These are phyloP conservation scores for Enteromius viviparus DNA, from an alignment of 2,797 vertebrate genomes.

Conservation along the genomic window DNA sequence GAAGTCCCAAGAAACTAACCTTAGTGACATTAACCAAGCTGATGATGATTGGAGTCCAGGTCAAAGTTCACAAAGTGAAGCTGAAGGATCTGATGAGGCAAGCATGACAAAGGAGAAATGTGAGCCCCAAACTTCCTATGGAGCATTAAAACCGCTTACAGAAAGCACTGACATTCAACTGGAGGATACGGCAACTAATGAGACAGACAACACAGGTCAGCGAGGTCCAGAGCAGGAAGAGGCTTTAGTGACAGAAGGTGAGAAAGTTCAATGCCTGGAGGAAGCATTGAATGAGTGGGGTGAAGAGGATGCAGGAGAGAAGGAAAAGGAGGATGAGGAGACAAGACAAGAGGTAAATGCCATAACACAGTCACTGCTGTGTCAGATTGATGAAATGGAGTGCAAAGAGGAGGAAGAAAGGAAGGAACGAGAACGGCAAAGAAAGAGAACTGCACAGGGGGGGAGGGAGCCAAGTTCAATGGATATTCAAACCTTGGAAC, in stretches of 20 bases:
- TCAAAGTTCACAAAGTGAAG: constrained; percentile 27
- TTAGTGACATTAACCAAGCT: constrained; percentile 22
- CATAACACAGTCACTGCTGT: constrained; percentile 64
- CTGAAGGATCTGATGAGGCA: constrained; percentile 12
- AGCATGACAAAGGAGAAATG: constrained; percentile 12
- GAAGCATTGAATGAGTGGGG: constrained; percentile 31
- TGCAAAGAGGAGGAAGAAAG: constrained; percentile 65
- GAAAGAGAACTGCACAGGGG: constrained; percentile 36
- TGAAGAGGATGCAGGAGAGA: constrained; percentile 51
- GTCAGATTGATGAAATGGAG: constrained; percentile 69
- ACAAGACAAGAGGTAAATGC: constrained; percentile 64
- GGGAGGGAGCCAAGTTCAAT: constrained; percentile 67
- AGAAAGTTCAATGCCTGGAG: constrained; percentile 42
- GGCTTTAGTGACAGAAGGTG: constrained; percentile 52
- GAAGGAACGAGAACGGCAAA: constrained; percentile 50
- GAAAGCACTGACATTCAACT: constrained; percentile 12
- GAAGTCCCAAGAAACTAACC: constrained; percentile 33
- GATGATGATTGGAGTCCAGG: constrained; percentile 13
- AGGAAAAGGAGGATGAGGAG: constrained; percentile 56
- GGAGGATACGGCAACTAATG: neutral
- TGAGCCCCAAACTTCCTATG: neutral
- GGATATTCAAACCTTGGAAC: constrained; percentile 87
- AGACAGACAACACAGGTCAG: constrained; percentile 2
- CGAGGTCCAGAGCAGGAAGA: constrained; percentile 46
- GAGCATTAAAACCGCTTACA: constrained; percentile 11